These are phyloP conservation scores for silkworm (Bombyx mori) DNA, from an alignment of 1,140 invertebrate species.

Conservation along the genomic window DNA sequence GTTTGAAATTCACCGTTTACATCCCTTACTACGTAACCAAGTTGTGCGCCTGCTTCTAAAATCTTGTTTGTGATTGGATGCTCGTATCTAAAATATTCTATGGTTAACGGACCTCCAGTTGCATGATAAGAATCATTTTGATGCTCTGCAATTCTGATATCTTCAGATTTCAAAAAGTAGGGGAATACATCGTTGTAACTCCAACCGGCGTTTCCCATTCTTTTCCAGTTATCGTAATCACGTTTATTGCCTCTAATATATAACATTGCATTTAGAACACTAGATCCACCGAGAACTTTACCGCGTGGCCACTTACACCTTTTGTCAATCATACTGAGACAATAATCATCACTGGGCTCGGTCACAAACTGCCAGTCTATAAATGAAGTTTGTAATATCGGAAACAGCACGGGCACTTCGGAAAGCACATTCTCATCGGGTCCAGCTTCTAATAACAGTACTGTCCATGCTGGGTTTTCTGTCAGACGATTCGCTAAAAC, in stretches of 20 bases:
- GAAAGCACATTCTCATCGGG: conserved; percentile 82
- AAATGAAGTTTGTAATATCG: conserved; percentile 78
- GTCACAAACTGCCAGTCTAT: conserved; percentile 88
- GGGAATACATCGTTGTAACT: conserved; percentile 84
- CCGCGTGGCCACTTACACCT: conserved; percentile 82
- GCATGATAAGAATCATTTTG: conserved; percentile 78
- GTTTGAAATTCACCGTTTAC: conserved; percentile 83
- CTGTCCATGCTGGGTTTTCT: conserved; percentile 78
- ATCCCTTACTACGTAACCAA: conserved; percentile 81
- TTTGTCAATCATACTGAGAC: conserved; percentile 74
- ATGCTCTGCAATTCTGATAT: conserved; percentile 76
- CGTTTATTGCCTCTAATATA: conserved; percentile 87
- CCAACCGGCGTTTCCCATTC: conserved; percentile 80
- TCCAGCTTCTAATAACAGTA: conserved; percentile 87
- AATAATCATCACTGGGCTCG: conserved; percentile 78
- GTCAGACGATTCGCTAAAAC: conserved; percentile 84
- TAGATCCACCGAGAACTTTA: conserved; percentile 87
- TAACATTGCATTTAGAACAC: conserved; percentile 90
- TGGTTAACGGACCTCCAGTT: conserved; percentile 75
- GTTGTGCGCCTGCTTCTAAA: conserved; percentile 77
- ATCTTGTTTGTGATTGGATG: conserved; percentile 77
- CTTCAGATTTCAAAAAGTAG: conserved; percentile 85
- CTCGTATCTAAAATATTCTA: conserved; percentile 77
- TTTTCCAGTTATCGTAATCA: conserved; percentile 89
- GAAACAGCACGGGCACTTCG: conserved; percentile 83